Conservation (phyloP, 2,113 vertebrate genomes). For the Epinephelus cyanopodus region DNA sequence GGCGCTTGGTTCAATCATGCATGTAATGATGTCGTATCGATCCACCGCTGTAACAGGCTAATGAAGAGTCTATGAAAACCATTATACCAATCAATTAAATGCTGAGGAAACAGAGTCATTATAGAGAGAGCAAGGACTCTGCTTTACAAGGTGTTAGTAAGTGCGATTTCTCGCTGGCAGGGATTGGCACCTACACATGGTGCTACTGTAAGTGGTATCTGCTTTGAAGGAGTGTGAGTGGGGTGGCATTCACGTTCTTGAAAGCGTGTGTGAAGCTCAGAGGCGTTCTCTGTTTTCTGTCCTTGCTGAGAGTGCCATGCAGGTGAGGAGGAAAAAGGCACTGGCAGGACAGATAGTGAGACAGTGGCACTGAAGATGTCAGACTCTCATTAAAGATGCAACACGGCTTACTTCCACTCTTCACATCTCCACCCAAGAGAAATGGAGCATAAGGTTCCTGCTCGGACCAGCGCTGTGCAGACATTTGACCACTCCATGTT, state of each 20-base stretch:
- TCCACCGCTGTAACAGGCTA: slow-evolving; percentile 74
- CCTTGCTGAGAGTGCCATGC: slow-evolving; percentile 28
- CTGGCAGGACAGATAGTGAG: slow-evolving; percentile 59
- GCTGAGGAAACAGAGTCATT: slow-evolving; percentile 38
- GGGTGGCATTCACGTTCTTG: slow-evolving; percentile 3
- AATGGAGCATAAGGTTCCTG: slow-evolving; percentile 76
- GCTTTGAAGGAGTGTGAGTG: not conserved
- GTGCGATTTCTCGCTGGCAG: not conserved
- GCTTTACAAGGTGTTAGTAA: slow-evolving; percentile 29
- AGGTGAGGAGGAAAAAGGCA: slow-evolving; percentile 54
- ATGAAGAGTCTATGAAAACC: slow-evolving; percentile 79
- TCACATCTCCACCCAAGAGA: slow-evolving; percentile 66
- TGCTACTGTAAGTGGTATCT: not conserved
- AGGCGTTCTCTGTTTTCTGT: slow-evolving; percentile 21
- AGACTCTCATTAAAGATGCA: slow-evolving; percentile 84
- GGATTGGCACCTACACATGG: not conserved
- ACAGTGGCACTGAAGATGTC: slow-evolving; percentile 66
- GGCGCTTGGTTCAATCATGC: slow-evolving; percentile 66
- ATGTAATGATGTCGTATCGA: slow-evolving; percentile 74
- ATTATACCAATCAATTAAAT: slow-evolving; percentile 76
- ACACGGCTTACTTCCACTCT: slow-evolving; percentile 72
- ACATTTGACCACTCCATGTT: slow-evolving; percentile 62
- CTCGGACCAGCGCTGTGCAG: slow-evolving; percentile 54
- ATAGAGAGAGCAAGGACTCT: slow-evolving; percentile 19
- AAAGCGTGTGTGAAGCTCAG: slow-evolving; percentile 5